These are phyloP conservation scores for Psammodynastes pulverulentus DNA, from an alignment of 2,113 vertebrate genomes.

Conservation along the genomic window DNA sequence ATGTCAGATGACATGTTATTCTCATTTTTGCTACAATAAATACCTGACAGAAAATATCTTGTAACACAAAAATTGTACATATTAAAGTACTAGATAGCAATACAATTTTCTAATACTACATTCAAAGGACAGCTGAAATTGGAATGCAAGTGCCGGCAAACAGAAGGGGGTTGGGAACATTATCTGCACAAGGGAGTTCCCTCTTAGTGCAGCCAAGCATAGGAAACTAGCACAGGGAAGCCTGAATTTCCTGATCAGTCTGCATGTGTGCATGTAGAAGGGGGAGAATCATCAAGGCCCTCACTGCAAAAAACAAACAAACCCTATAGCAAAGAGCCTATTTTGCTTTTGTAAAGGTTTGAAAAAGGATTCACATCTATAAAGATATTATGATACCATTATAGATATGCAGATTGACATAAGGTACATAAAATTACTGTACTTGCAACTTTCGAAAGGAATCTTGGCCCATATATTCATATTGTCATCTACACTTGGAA, in stretches of 20 bases:
- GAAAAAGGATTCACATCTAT: background rate
- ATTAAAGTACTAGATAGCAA: background rate
- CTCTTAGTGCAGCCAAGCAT: conserved; percentile 1
- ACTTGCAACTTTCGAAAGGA: background rate
- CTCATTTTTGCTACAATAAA: background rate
- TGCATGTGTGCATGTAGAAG: background rate
- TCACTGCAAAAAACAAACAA: background rate
- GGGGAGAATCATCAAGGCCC: background rate
- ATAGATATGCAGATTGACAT: background rate
- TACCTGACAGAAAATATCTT: background rate
- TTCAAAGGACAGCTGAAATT: conserved; percentile 38
- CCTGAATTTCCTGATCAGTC: background rate
- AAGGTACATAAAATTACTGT: background rate
- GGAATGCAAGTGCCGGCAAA: conserved; percentile 29
- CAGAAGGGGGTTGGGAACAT: conserved; percentile 12
- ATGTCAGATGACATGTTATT: background rate
- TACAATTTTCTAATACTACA: conserved; percentile 3
- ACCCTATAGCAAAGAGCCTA: background rate
- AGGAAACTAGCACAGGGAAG: background rate
- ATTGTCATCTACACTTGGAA: background rate
- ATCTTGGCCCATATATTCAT: background rate
- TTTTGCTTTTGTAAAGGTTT: background rate
- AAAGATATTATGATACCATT: background rate
- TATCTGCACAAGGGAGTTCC: conserved; percentile 12
- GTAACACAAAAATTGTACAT: background rate